phyloP scores from a whole-genome alignment of 2,113 vertebrate genomes.

The Aramus guarauna region DNA sequence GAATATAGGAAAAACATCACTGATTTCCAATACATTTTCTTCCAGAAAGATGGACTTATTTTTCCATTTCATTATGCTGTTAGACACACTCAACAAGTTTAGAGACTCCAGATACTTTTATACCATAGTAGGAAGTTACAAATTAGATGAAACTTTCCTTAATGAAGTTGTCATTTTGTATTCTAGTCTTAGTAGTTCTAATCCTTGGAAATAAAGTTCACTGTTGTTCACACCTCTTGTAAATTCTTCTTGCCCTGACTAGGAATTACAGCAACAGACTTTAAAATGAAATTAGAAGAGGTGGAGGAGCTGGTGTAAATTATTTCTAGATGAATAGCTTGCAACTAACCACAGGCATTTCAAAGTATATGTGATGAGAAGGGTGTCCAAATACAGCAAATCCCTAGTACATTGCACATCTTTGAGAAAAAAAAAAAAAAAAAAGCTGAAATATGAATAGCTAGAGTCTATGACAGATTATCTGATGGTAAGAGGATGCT shows the following conservation, averaged over 20 bases:
- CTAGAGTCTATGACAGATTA: not conserved
- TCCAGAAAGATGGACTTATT: not conserved
- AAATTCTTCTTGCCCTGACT: not conserved
- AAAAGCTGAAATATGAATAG: not conserved
- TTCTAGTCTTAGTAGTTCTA: not conserved
- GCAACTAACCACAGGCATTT: not conserved
- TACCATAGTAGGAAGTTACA: not conserved
- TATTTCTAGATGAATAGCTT: not conserved
- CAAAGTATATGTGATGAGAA: not conserved
- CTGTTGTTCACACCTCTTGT: not conserved
- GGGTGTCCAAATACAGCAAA: not conserved
- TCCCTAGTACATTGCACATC: too few relatives aligned
- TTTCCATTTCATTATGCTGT: not conserved
- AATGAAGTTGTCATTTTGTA: not conserved
- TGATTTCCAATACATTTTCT: not conserved
- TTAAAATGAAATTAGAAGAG: not conserved
- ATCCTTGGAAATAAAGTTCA: not conserved
- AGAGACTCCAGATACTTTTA: not conserved
- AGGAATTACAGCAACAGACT: not conserved
- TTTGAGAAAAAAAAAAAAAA: not conserved
- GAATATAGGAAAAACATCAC: not conserved
- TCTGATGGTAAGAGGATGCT: not conserved
- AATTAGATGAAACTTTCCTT: not conserved
- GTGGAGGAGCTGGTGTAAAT: not conserved
- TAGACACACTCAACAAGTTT: not conserved